A percentile compares a stretch with the other conserved stretches of the same genome.
phyloP scores from a whole-genome alignment of 2,113 vertebrate genomes.

The Oxyura jamaicensis region DNA sequence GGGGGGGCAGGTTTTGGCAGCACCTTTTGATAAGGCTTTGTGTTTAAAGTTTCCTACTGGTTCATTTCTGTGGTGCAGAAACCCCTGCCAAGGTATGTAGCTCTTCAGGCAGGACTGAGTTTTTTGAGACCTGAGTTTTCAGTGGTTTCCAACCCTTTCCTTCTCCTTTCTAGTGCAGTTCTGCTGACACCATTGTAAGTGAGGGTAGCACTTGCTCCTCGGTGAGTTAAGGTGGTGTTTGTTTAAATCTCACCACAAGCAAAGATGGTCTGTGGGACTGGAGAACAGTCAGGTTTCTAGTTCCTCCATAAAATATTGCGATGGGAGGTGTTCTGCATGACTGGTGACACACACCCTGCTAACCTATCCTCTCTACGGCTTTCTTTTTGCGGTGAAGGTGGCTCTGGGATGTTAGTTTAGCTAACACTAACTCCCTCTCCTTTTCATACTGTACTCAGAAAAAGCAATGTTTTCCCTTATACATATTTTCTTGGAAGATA shows the following conservation, averaged over 20 bases:
- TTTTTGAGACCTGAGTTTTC: background rate
- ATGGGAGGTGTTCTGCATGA: background rate
- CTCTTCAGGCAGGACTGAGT: background rate
- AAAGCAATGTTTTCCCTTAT: background rate
- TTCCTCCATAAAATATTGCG: background rate
- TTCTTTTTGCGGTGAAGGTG: background rate
- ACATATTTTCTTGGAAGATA: background rate
- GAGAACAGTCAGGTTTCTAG: background rate
- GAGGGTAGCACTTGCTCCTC: background rate
- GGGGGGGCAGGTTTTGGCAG: background rate
- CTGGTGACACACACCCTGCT: background rate
- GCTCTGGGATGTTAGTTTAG: background rate
- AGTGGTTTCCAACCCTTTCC: background rate
- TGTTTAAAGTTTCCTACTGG: background rate
- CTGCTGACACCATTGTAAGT: rapidly evolving
- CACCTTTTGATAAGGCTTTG: background rate
- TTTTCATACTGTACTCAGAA: background rate
- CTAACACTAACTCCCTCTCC: background rate
- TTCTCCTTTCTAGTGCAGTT: background rate
- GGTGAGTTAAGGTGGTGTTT: background rate
- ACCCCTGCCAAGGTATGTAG: no score
- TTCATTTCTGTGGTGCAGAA: background rate
- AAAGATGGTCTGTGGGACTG: background rate
- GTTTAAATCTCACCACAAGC: background rate
- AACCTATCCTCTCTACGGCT: background rate